Evolutionary conservation across 2,797 vertebrate genomes (phyloP), one percentile per base, ranked within the genome.

Genomic region (Hozukius guyotensis): DNA sequence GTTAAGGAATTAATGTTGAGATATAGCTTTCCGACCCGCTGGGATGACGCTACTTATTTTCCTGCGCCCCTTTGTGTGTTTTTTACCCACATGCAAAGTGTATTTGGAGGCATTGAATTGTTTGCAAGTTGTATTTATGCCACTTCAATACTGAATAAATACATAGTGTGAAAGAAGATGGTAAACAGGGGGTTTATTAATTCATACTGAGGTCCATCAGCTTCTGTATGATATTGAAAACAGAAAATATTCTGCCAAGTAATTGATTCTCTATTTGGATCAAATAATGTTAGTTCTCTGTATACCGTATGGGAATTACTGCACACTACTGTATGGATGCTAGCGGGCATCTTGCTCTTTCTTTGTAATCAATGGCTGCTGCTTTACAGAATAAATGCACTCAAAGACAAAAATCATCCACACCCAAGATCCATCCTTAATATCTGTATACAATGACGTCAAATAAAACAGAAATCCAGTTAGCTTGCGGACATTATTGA

Each of bases 1-100:
- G 90, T 92, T 91, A 84, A 89, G 85, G 88, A 91, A 93, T 92
- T 92, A 93, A 92, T 89, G 86, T 89, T 74, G 70, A 90, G 88
- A 86, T 82, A 70, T 69, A 75, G 78, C 80, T 80, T 78, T 88
- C 72, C 73, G 67, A 86, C 83, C 61, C 61, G 71, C 81, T 72
- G 82, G 79, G 80, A 88, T 64, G 18, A 59, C 81, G 72, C 70
- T 81, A 65, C 81, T 85, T 83, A 83, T 85, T 84, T 72, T 80
- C 16, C 27, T 49, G 32, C 52, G 52, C 20, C 20, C 29, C 64
- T 74, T 83, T 87, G 63, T 82, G 70, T 76, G 74, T 46, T 77
- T 82, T 92, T 86, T 71, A 86, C 53, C 59, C 53, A 61, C 68
- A 78, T 87, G 80, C 81, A 87, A 68, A 90, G 66, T 77, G 79